Conservation (phyloP, 2,113 vertebrate genomes). For the Thymallus thymallus region DNA sequence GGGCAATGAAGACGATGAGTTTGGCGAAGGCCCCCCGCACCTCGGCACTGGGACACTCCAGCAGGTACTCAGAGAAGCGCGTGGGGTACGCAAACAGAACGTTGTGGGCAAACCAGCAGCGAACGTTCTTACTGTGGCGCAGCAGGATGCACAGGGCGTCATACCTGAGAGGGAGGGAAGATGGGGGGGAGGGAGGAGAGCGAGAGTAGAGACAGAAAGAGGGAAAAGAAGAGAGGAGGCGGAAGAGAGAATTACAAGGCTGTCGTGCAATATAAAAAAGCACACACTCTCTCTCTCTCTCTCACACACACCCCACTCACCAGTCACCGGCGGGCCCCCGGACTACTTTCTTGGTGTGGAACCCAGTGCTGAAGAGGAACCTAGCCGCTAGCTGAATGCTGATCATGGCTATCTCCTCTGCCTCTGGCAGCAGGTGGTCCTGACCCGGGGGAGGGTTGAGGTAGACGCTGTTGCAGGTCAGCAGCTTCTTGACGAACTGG, state of each 20-base stretch:
- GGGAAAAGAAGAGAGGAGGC: neutral
- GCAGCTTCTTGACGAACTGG: conserved; percentile 90
- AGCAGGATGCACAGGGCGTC: conserved; percentile 89
- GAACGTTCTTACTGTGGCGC: conserved; percentile 89
- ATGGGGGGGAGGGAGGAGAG: neutral
- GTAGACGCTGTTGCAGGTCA: conserved; percentile 89
- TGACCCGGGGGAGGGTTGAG: conserved; percentile 90
- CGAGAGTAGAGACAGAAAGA: neutral
- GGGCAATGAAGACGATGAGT: conserved; percentile 90
- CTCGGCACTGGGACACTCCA: conserved; percentile 90
- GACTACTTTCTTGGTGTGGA: conserved; percentile 92
- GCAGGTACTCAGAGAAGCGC: conserved; percentile 88
- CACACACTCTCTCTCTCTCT: neutral
- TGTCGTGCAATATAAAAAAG: neutral
- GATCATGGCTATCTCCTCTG: conserved; percentile 94
- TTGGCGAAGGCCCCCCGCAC: conserved; percentile 89
- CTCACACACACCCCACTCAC: conserved; percentile 59
- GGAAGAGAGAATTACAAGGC: neutral
- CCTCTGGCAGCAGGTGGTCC: conserved; percentile 89
- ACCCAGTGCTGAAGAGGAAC: conserved; percentile 91
- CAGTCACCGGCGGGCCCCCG: conserved; percentile 90
- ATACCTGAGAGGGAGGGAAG: conserved; percentile 74
- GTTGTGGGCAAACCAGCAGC: conserved; percentile 90
- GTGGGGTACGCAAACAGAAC: conserved; percentile 87
- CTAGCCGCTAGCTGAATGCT: conserved; percentile 91